These are phyloP conservation scores for Sebastolobus alascanus DNA, from an alignment of 2,797 vertebrate genomes.

Conservation along the genomic window DNA sequence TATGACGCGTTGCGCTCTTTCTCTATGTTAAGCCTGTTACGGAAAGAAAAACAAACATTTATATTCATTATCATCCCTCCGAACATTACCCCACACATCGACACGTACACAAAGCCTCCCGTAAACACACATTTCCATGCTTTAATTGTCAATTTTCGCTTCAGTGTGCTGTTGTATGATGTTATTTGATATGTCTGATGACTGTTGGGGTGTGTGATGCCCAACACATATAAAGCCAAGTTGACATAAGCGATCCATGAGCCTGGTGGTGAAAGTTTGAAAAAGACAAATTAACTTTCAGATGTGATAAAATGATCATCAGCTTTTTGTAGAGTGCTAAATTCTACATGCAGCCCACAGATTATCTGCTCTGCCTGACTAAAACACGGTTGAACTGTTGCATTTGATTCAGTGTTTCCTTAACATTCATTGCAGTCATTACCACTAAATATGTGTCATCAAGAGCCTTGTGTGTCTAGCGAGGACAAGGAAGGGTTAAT, in stretches of 20 bases:
- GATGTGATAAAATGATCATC: neutral
- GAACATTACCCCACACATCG: neutral
- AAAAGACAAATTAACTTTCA: conserved; percentile 3
- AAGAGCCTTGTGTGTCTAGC: neutral
- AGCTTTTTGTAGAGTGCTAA: neutral
- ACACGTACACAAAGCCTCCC: neutral
- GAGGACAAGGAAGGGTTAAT: neutral
- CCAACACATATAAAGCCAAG: neutral
- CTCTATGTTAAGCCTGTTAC: neutral
- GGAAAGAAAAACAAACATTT: neutral
- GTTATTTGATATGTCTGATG: neutral
- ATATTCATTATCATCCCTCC: neutral
- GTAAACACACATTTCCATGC: neutral
- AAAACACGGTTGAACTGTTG: neutral
- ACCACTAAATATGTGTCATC: neutral
- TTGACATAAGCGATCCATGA: conserved; percentile 7
- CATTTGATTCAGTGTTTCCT: neutral
- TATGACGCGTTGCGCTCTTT: no score
- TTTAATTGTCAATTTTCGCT: neutral
- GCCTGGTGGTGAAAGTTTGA: neutral
- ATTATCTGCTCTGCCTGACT: neutral
- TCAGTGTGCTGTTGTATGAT: no score
- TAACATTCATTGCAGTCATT: neutral
- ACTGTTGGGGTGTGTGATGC: neutral
- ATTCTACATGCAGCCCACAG: neutral